Base-by-base conservation (phyloP, 2,888 invertebrate genomes). In the Drosophila pseudotalamancana region DNA sequence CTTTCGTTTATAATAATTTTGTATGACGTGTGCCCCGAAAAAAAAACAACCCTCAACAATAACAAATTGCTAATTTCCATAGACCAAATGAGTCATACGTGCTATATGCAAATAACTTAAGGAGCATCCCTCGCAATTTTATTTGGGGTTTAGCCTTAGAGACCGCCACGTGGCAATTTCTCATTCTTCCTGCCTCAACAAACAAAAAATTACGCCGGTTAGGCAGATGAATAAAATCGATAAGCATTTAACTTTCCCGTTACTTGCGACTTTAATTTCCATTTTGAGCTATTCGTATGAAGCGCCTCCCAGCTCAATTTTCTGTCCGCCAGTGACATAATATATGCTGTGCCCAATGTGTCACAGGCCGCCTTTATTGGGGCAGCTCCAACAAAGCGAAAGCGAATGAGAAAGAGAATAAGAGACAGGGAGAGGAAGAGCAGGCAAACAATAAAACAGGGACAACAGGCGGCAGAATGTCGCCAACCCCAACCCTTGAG, bases 151-250 rank as follows among this genome's bases (percentile, higher is more conserved):
- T 42, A 37, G 25, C 49, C 45, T 48, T 55, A 21, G 42, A 42
- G 31, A 57, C 42, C 46, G 55, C 23, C 68, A 51, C 40, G 51
- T 68, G 53, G 37, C 45, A 51, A 39, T 43, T 37, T 9, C 51
- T 11, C 37, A 29, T 34, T 39, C 49, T 70, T 62, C 62, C 86
- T 81, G 72, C 86, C 81, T 62, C 81, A 82, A 82, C 77, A 79
- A 62, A 65, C 45, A 57, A 65, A 37, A 45, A 39, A 40, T 79
- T 82, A 67, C 8, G 62, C 29, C 59, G 42, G 45, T n/a, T 45
- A 49, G 62, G 31, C 53, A 42, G 63, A 64, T 54, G 46, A 55
- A 43, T 21, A 78, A 80, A 82, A 83, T 82, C 81, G 77, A 82
- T 82, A 86, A 71, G 18, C 66, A 34, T 62, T 69, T 79, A 69